Percentiles rank a stretch among this genome's conserved stretches.
Conservation (phyloP, 2,888 invertebrate species). For the Autographa gamma region DNA sequence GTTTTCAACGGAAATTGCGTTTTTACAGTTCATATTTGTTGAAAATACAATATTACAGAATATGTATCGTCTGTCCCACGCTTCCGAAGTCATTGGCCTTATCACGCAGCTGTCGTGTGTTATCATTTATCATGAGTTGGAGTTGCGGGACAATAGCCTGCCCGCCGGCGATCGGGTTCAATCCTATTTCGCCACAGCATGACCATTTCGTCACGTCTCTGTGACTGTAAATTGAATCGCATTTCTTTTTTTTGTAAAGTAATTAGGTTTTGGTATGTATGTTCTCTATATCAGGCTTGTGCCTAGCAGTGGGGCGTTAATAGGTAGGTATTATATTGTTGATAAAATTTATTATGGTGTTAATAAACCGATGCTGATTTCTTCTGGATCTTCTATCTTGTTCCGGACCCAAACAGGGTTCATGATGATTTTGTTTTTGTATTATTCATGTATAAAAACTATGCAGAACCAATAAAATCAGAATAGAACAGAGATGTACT, state of each 20-base stretch:
- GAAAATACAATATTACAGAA: slow-evolving; percentile 9
- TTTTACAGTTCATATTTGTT: slow-evolving; percentile 9
- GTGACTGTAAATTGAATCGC: not conserved
- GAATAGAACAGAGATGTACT: too few relatives aligned
- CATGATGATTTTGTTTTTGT: too few relatives aligned
- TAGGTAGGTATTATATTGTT: too few relatives aligned
- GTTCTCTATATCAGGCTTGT: too few relatives aligned
- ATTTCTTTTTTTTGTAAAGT: not conserved
- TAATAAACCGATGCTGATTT: too few relatives aligned
- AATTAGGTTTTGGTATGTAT: too few relatives aligned
- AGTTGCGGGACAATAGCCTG: not conserved
- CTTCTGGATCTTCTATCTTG: too few relatives aligned
- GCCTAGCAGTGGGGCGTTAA: too few relatives aligned
- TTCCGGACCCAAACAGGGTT: too few relatives aligned
- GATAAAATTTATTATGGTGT: too few relatives aligned
- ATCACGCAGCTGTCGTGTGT: slow-evolving; percentile 42
- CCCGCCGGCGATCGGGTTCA: not conserved
- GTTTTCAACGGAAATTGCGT: slow-evolving; percentile 6
- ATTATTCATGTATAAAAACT: too few relatives aligned
- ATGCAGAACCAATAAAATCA: too few relatives aligned
- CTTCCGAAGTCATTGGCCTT: slow-evolving; percentile 44
- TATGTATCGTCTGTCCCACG: slow-evolving; percentile 28
- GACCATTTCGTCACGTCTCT: not conserved
- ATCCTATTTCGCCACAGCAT: not conserved
- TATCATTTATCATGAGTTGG: slow-evolving; percentile 27